A percentile compares a stretch with the other conserved stretches of the same genome.
phyloP scores from a whole-genome alignment of 2,888 invertebrate species.

The Cremastobaeus sp. region DNA sequence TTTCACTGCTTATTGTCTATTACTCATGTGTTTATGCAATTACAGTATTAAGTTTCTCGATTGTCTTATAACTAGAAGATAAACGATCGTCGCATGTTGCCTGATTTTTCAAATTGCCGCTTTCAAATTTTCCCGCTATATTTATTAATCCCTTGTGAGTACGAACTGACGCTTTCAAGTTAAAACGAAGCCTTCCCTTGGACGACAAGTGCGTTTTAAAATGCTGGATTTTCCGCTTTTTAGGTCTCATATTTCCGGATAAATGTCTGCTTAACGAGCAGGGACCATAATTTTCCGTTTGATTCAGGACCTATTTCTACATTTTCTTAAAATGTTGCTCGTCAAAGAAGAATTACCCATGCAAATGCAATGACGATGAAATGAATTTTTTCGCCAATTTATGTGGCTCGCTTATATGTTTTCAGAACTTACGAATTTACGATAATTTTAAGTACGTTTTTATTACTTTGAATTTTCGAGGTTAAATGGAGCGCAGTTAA shows the following conservation, averaged over 20 bases:
- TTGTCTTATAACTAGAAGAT: background rate
- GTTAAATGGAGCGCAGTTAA: slow-evolving; percentile 3
- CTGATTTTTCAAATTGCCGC: slow-evolving; percentile 8
- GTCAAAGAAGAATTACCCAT: no score
- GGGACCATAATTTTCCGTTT: background rate
- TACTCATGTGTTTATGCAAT: no score
- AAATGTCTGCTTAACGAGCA: background rate
- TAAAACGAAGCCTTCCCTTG: slow-evolving; percentile 14
- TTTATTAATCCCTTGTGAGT: slow-evolving; percentile 13
- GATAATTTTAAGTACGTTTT: slow-evolving; percentile 4
- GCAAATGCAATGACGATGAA: no score
- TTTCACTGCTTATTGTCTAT: slow-evolving; percentile 21
- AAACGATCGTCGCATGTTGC: background rate
- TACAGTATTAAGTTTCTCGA: background rate
- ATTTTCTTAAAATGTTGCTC: no score
- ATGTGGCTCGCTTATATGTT: no score
- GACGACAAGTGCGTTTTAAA: slow-evolving; percentile 14
- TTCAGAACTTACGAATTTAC: no score
- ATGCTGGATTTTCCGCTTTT: slow-evolving; percentile 12
- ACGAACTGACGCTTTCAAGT: slow-evolving; percentile 17
- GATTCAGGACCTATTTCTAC: no score
- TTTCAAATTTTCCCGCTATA: slow-evolving; percentile 2
- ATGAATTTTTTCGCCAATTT: no score
- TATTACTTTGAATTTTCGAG: slow-evolving; percentile 7
- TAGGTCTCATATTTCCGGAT: slow-evolving; percentile 1